These are phyloP conservation scores for Drosophila orena DNA, from an alignment of 1,140 invertebrate genomes.

Conservation along the genomic window DNA sequence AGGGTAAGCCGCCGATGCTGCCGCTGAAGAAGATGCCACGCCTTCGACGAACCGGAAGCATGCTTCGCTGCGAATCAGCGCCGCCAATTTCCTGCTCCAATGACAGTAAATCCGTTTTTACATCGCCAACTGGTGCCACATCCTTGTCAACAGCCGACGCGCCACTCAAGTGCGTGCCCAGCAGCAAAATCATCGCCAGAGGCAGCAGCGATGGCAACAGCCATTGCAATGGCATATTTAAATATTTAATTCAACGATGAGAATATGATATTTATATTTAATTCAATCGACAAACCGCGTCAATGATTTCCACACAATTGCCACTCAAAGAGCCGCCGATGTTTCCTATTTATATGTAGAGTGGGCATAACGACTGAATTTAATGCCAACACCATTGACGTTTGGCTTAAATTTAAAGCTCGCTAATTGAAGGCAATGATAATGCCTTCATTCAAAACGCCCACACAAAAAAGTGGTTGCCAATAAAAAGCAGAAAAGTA, in stretches of 20 bases:
- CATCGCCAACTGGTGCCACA: slow-evolving; percentile 76
- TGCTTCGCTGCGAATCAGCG: slow-evolving; percentile 24
- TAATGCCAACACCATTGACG: slow-evolving; percentile 24
- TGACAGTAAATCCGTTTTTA: slow-evolving; percentile 78
- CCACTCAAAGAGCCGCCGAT: slow-evolving; percentile 28
- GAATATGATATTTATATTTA: slow-evolving; percentile 66
- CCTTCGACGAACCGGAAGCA: slow-evolving; percentile 24
- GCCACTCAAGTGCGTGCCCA: slow-evolving; percentile 64
- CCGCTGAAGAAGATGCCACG: slow-evolving; percentile 61
- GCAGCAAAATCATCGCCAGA: slow-evolving; percentile 17
- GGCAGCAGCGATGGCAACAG: slow-evolving; percentile 11
- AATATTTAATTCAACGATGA: slow-evolving; percentile 45
- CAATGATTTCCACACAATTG: slow-evolving; percentile 55
- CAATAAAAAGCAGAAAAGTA: slow-evolving; percentile 1
- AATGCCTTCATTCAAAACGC: slow-evolving; percentile 34
- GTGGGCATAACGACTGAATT: slow-evolving; percentile 22
- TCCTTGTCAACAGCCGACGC: slow-evolving; percentile 72
- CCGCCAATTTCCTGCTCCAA: slow-evolving; percentile 80
- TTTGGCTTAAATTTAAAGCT: slow-evolving; percentile 53
- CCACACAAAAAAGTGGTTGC: not conserved
- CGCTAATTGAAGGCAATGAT: slow-evolving; percentile 59
- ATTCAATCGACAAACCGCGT: slow-evolving; percentile 42
- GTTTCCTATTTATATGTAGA: slow-evolving; percentile 59
- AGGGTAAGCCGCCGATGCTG: slow-evolving; percentile 33
- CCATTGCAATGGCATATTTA: slow-evolving; percentile 27